Evolutionary conservation across 1,140 invertebrate genomes (phyloP), one percentile per base, ranked within the genome.

Genomic region (Drosophila kurseongensis): DNA sequence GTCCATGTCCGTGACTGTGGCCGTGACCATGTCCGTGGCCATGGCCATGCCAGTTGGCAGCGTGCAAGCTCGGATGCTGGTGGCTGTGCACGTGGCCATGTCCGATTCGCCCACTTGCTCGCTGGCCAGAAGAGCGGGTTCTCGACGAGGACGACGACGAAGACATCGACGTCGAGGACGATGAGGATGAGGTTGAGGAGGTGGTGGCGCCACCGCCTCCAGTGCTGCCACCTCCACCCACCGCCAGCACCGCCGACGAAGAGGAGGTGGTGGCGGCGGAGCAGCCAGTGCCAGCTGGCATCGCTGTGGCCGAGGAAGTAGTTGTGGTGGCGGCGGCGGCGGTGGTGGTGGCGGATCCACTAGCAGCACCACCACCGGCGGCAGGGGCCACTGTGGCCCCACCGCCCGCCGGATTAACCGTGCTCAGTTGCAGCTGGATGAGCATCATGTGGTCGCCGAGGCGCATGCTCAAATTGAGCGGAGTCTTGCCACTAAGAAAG

Each of bases 381-480:
- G 65, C 45, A 0, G 58, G 35, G 12, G 73, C 41, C 18, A 62
- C 65, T 0, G 75, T 18, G 16, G 58, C 56, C 35, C 74, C 74
- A 50, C 67, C 79, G 45, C 45, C 75, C 1, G 92, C 73, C 16
- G 94, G 93, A 83, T 94, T 94, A 4, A 97, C 95, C 12, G 97
- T 98, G 47, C 97, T 98, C 55, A 99, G 93, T 92, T 98, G 97
- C 41, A 98, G 93, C 92, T 98, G 97, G 61, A 99, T 98, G 59
- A 98, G 94, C 97, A 98, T 98, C 96, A 98, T 98, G 93, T 98
- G 97, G 92, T 98, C 97, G 23, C 97, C 97, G 12, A 98, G 93
- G 63, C 97, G 95, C 97, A 98, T 98, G 42, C 97, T 98, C 51
- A 99, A 93, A 93, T 98, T 98, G 27, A 99, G 93, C 13, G 98